Evolutionary conservation across 2,113 vertebrate species (phyloP).

Genomic region (Acanthochromis polyacanthus): DNA sequence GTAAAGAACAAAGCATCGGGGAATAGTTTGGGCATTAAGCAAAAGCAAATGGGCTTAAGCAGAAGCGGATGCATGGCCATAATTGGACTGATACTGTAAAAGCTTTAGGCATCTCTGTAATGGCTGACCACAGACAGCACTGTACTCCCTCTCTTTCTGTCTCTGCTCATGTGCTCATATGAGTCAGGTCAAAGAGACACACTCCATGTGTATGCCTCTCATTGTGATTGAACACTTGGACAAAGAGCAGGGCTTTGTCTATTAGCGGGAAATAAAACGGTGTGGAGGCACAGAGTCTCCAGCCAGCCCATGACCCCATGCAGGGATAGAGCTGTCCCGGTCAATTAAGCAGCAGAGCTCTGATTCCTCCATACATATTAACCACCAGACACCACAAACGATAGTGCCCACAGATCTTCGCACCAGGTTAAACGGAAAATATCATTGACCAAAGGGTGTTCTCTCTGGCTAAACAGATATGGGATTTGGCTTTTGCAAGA

Average conservation of each 20-base stretch:
- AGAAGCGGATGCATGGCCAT: constrained; percentile 57
- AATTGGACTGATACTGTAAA: constrained; percentile 68
- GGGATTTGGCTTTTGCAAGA: constrained; percentile 52
- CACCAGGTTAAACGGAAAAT: constrained; percentile 53
- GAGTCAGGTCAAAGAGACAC: constrained; percentile 31
- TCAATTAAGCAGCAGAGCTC: constrained; percentile 58
- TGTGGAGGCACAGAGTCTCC: constrained; percentile 53
- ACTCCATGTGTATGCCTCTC: constrained; percentile 29
- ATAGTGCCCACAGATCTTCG: constrained; percentile 51
- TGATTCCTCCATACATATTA: constrained; percentile 63
- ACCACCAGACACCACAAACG: constrained; percentile 26
- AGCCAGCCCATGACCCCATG: constrained; percentile 50
- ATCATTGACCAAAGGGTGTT: constrained; percentile 34
- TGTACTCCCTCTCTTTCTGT: constrained; percentile 35
- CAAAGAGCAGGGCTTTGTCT: constrained; percentile 48
- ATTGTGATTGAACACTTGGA: constrained; percentile 50
- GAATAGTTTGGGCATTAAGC: constrained; percentile 73
- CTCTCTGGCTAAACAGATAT: constrained; percentile 51
- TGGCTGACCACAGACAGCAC: constrained; percentile 56
- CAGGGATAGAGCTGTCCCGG: constrained; percentile 44
- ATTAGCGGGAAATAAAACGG: constrained; percentile 55
- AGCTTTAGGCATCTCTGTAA: constrained; percentile 59
- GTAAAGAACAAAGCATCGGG: constrained; percentile 68
- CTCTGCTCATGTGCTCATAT: constrained; percentile 33
- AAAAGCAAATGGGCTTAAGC: constrained; percentile 74